Percentiles rank a stretch among this genome's conserved stretches.
These are phyloP conservation scores for Strigops habroptila DNA, from an alignment of 2,113 vertebrate species.

Conservation along the genomic window DNA sequence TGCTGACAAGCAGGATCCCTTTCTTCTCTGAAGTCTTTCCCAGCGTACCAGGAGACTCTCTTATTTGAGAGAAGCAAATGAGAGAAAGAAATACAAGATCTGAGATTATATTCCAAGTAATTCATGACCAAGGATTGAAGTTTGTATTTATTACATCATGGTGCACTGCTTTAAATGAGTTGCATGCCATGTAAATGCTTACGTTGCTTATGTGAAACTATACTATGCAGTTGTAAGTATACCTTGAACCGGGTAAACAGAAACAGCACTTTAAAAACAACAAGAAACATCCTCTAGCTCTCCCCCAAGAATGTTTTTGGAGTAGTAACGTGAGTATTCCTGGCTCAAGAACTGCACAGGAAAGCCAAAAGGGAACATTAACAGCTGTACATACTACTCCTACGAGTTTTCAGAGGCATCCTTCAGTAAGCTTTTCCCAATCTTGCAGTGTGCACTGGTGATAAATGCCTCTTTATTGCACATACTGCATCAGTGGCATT, in stretches of 20 bases:
- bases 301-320: neutral
- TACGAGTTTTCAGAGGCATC: neutral
- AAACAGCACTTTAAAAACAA: neutral
- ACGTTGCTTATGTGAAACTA: neutral
- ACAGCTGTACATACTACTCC: neutral
- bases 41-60: neutral
- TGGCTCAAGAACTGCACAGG: neutral
- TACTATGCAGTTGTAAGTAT: rapidly evolving
- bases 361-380: neutral
- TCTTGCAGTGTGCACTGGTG: neutral
- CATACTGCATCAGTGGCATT: neutral
- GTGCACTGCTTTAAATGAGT: neutral
- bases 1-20: neutral
- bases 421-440: neutral
- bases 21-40: neutral
- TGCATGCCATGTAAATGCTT: neutral
- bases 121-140: neutral
- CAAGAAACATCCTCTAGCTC: neutral
- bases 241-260: neutral
- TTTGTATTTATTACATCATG: too few species aligned
- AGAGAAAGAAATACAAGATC: neutral
- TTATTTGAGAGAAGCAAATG: neutral
- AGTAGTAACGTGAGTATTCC: rapidly evolving
- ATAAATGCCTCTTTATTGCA: neutral
- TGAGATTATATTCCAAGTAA: neutral